Percentiles rank a stretch among this genome's conserved stretches.
These are phyloP conservation scores for Catonia carolina DNA, from an alignment of 2,888 invertebrate species.

Conservation along the genomic window DNA sequence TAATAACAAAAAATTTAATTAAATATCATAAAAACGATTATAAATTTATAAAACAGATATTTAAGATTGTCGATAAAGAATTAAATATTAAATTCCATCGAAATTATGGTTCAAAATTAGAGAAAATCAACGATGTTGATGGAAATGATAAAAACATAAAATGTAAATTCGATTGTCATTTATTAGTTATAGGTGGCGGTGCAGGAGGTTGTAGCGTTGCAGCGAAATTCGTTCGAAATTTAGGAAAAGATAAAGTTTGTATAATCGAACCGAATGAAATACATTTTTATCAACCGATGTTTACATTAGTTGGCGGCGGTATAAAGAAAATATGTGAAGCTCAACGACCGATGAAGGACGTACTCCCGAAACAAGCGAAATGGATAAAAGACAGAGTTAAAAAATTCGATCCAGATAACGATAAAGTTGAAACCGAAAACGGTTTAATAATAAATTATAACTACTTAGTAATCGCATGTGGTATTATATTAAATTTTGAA, in stretches of 20 bases:
- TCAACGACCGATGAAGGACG: constrained; percentile 53
- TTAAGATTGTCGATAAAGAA: no score
- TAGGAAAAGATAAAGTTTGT: constrained; percentile 69
- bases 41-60: no score
- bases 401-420: constrained; percentile 63
- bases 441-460: constrained; percentile 76
- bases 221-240: constrained; percentile 68
- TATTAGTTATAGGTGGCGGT: constrained; percentile 90
- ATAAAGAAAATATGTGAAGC: constrained; percentile 63
- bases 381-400: constrained; percentile 74
- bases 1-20: no score
- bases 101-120: no score
- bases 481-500: constrained; percentile 70
- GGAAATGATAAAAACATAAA: no score
- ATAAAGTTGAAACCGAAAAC: constrained; percentile 57
- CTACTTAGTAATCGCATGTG: constrained; percentile 75
- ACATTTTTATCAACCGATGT: constrained; percentile 95
- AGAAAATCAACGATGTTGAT: no score
- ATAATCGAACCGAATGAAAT: constrained; percentile 75
- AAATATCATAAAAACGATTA: no score
- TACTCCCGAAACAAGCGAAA: constrained; percentile 66
- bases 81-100: no score
- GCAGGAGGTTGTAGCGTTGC: constrained; percentile 86
- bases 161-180: constrained; percentile 52
- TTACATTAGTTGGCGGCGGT: constrained; percentile 90